phyloP scores from a whole-genome alignment of 2,888 invertebrate species.

The Osedax fenrisi region DNA sequence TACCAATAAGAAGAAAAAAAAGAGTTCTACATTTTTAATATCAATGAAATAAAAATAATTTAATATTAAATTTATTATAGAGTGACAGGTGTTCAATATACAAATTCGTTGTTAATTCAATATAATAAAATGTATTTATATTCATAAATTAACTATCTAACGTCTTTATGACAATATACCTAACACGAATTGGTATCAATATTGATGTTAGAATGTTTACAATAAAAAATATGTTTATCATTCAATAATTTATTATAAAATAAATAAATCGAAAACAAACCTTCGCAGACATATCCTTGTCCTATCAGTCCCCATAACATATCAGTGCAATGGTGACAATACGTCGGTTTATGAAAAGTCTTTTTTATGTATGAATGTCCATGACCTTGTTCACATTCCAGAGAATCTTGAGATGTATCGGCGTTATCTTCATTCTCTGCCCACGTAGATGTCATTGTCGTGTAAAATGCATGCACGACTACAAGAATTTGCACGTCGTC shows the following conservation, averaged over 20 bases:
- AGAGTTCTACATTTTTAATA: no score
- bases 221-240: not conserved
- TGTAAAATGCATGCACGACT: not conserved
- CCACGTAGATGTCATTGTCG: not conserved
- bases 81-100: no score
- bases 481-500: not conserved
- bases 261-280: no score
- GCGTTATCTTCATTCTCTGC: not conserved
- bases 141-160: no score
- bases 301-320: slow-evolving; percentile 99
- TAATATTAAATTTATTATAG: no score
- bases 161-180: no score
- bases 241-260: not conserved
- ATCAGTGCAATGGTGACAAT: slow-evolving; percentile 99
- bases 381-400: slow-evolving; percentile 44
- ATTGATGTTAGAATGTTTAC: no score
- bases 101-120: no score
- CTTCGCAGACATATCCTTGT: slow-evolving; percentile 84
- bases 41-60: no score
- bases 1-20: no score
- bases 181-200: no score
- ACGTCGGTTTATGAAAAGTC: slow-evolving; percentile 99
- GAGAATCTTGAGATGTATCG: slow-evolving; percentile 3
- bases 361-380: slow-evolving; percentile 99
- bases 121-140: no score